A percentile compares a stretch with the other conserved stretches of the same genome.
Evolutionary conservation across 1,140 invertebrate genomes (phyloP).

Genomic region (Drosophila equinoxialis): DNA sequence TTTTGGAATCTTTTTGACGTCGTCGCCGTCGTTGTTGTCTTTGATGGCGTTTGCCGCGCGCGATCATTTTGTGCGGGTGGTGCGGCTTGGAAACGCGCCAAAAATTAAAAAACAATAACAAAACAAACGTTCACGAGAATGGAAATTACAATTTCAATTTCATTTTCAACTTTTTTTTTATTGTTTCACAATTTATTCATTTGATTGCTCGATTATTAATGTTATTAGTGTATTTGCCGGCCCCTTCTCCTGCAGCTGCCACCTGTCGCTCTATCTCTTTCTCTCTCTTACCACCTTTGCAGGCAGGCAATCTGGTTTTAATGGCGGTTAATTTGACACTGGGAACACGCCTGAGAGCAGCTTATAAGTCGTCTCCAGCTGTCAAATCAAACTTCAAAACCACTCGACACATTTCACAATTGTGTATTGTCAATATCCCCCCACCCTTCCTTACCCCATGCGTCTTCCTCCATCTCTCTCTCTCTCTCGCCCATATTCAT

Average conservation of each 20-base stretch:
- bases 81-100: constrained; percentile 36
- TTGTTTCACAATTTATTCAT: constrained; percentile 63
- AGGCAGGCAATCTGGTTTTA: constrained; percentile 32
- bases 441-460: not conserved
- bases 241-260: not conserved
- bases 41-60: constrained; percentile 66
- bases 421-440: not conserved
- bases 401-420: constrained; percentile 75
- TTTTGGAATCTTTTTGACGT: constrained; percentile 57
- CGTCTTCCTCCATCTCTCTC: not conserved
- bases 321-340: constrained; percentile 74
- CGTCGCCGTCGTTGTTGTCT: constrained; percentile 44
- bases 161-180: constrained; percentile 39
- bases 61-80: constrained; percentile 50
- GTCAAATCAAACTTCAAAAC: constrained; percentile 69
- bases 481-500: not conserved
- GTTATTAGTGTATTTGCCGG: constrained; percentile 32
- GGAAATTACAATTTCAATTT: constrained; percentile 52
- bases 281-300: not conserved
- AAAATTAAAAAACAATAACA: constrained; percentile 25
- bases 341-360: constrained; percentile 59
- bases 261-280: not conserved
- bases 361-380: constrained; percentile 32
- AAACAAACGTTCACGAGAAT: constrained; percentile 20
- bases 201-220: constrained; percentile 40